Percentiles rank a stretch among this genome's conserved stretches.
Evolutionary conservation across 1,140 invertebrate species (phyloP).

Genomic region (Zaprionus ghesquierei): DNA sequence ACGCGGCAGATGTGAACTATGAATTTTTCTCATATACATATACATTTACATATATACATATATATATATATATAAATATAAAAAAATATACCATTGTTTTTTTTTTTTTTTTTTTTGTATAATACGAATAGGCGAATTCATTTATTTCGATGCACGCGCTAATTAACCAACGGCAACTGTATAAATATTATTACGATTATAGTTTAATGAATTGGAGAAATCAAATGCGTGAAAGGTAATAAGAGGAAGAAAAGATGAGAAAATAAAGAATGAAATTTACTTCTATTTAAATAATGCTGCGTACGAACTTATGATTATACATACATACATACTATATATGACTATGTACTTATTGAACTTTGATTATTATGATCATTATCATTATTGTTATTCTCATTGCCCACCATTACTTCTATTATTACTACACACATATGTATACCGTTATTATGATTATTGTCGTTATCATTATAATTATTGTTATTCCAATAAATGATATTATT

Average conservation of each 20-base stretch:
- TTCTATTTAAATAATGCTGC: conserved; percentile 75
- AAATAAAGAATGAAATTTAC: conserved; percentile 42
- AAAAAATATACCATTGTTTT: conserved; percentile 7
- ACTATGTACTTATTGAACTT: conserved; percentile 47
- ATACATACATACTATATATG: conserved; percentile 62
- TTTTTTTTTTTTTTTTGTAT: conserved; percentile 10
- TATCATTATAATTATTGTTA: conserved; percentile 41
- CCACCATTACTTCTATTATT: not conserved
- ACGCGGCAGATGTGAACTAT: conserved; percentile 10
- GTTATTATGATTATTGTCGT: conserved; percentile 28
- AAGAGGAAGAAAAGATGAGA: not conserved
- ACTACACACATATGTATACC: conserved; percentile 16
- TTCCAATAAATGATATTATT: conserved; percentile 12
- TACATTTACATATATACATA: not conserved
- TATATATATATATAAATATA: conserved; percentile 2
- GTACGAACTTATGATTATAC: conserved; percentile 82
- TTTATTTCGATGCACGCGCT: conserved; percentile 26
- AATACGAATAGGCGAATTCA: conserved; percentile 8
- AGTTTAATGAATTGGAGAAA: conserved; percentile 41
- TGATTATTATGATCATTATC: conserved; percentile 10
- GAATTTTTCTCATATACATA: conserved; percentile 11
- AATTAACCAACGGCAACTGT: conserved; percentile 55
- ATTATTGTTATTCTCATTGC: conserved; percentile 3
- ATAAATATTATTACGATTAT: conserved; percentile 63
- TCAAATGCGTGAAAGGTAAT: not conserved